These are phyloP conservation scores for Alosa alosa DNA, from an alignment of 2,113 vertebrate genomes.

Conservation along the genomic window DNA sequence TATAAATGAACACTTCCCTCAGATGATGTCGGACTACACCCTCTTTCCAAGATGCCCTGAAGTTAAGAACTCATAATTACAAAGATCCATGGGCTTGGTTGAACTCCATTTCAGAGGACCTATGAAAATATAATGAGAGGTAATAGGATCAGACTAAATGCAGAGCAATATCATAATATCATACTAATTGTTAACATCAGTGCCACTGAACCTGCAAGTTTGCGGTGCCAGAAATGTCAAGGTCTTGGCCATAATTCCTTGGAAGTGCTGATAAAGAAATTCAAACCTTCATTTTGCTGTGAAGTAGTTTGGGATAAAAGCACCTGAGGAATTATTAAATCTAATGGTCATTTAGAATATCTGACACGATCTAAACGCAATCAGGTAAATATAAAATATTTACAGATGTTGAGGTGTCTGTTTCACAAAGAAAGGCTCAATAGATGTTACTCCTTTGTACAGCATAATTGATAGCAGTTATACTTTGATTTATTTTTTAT, in stretches of 20 bases:
- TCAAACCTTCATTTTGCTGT: conserved; percentile 37
- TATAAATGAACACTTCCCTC: background rate
- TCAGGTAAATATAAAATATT: background rate
- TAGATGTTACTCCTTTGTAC: background rate
- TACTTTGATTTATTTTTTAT: background rate
- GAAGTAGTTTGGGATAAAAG: conserved; percentile 63
- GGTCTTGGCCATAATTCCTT: background rate
- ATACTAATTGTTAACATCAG: background rate
- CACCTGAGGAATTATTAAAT: conserved; percentile 38
- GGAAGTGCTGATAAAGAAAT: background rate
- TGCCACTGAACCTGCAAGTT: background rate
- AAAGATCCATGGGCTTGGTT: background rate
- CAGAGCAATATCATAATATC: background rate
- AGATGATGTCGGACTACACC: background rate
- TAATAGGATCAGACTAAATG: background rate
- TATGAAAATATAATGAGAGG: conserved; percentile 7
- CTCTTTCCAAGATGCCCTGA: background rate
- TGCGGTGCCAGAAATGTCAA: background rate
- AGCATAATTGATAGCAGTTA: background rate
- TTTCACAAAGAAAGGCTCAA: background rate
- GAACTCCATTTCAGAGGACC: background rate
- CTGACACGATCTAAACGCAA: background rate
- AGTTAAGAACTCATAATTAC: background rate
- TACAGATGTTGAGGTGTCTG: background rate
- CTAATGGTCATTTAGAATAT: background rate